Evolutionary conservation across 1,140 invertebrate genomes (phyloP).

Genomic region (Ridgeia piscesae): DNA sequence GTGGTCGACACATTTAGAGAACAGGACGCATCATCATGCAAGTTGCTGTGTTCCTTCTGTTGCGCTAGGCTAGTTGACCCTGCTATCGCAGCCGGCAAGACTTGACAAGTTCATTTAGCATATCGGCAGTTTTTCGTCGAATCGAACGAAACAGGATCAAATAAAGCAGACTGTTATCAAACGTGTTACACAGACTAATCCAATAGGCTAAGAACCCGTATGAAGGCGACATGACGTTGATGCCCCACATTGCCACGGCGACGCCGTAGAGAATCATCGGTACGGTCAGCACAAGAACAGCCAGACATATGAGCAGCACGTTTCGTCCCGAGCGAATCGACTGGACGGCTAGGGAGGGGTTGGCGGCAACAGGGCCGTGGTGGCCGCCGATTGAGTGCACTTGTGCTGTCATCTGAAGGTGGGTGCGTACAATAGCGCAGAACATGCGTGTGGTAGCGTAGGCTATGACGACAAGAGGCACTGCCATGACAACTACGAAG

Average conservation of each 20-base stretch:
- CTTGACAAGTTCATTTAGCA: background rate
- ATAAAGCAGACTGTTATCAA: background rate
- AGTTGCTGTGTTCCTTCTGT: too few relatives aligned
- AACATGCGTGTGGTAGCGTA: background rate
- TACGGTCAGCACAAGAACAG: background rate
- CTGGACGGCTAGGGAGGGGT: background rate
- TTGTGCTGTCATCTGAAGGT: background rate
- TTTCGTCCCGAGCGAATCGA: background rate
- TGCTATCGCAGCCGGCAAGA: background rate
- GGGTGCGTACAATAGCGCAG: background rate
- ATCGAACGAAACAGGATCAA: background rate
- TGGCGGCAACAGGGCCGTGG: background rate
- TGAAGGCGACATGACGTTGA: background rate
- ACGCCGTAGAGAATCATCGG: background rate
- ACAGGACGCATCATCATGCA: too few relatives aligned
- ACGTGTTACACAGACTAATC: background rate
- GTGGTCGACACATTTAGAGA: too few relatives aligned
- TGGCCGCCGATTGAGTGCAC: background rate
- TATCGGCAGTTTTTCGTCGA: background rate
- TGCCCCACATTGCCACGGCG: background rate
- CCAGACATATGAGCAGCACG: background rate
- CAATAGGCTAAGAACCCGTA: background rate
- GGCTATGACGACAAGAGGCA: background rate
- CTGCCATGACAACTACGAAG: background rate
- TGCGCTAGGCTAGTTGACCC: too few relatives aligned